Percentiles rank a stretch among this genome's conserved stretches.
Evolutionary conservation across 2,888 invertebrate genomes (phyloP).

Genomic region (Dichetophora obliterata): DNA sequence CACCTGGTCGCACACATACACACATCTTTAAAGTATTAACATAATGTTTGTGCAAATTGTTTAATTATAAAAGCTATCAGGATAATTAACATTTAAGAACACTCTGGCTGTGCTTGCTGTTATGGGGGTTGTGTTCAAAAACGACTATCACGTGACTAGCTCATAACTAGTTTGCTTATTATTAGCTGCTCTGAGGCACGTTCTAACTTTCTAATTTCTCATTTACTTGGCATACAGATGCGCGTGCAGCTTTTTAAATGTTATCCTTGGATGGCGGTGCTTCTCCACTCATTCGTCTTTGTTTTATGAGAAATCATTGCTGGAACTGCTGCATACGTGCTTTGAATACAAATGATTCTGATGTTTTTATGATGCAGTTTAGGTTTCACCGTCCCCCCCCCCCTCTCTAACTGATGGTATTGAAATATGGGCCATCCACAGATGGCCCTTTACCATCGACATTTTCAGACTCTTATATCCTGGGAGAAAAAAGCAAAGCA

Average conservation of each 20-base stretch:
- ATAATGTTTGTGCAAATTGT: background rate
- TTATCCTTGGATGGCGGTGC: background rate
- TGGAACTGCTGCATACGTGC: constrained; percentile 37
- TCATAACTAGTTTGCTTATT: background rate
- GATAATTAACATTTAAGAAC: background rate
- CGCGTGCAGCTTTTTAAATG: background rate
- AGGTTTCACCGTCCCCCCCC: no score
- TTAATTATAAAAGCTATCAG: background rate
- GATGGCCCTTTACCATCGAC: background rate
- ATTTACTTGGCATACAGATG: background rate
- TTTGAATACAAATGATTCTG: constrained; percentile 40
- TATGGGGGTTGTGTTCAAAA: background rate
- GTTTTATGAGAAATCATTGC: constrained; percentile 40
- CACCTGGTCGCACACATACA: no score
- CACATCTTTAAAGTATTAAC: no score
- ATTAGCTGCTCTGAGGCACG: constrained; percentile 3
- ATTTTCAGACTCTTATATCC: background rate
- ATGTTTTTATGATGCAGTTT: constrained; percentile 9
- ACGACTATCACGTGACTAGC: constrained; percentile 6
- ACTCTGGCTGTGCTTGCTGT: background rate
- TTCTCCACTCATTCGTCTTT: background rate
- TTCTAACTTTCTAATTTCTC: background rate
- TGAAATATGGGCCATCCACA: background rate
- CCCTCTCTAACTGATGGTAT: background rate
- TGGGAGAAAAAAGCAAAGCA: constrained; percentile 1